These are phyloP conservation scores for Dolichopus griseipennis DNA, from an alignment of 2,888 invertebrate genomes.

Conservation along the genomic window DNA sequence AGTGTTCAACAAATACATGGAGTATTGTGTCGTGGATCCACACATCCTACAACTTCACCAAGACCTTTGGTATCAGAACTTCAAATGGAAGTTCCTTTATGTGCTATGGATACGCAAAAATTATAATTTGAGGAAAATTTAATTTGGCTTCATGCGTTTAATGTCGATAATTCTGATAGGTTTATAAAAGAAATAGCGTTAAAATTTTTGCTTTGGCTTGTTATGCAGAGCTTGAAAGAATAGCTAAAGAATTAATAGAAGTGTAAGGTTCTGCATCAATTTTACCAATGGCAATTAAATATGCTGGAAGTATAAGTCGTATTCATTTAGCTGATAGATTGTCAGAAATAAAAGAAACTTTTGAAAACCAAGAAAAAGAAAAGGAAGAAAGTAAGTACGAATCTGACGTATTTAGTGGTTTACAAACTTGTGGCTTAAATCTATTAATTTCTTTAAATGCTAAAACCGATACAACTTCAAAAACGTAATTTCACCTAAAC, in stretches of 20 bases:
- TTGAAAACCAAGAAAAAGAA: slow-evolving; percentile 29
- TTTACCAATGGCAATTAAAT: slow-evolving; percentile 77
- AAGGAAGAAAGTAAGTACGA: slow-evolving; percentile 27
- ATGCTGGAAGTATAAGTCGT: slow-evolving; percentile 69
- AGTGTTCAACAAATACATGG: slow-evolving; percentile 67
- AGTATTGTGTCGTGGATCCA: slow-evolving; percentile 78
- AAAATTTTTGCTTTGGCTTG: slow-evolving; percentile 87
- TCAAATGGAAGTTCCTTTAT: slow-evolving; percentile 65
- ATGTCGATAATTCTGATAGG: slow-evolving; percentile 56
- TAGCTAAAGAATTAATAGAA: slow-evolving; percentile 80
- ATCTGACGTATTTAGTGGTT: slow-evolving; percentile 23
- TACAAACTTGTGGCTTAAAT: slow-evolving; percentile 26
- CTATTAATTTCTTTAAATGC: slow-evolving; percentile 23
- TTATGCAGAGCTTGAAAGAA: slow-evolving; percentile 70
- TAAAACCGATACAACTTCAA: slow-evolving; percentile 13
- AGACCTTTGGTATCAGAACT: slow-evolving; percentile 73
- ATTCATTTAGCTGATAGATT: slow-evolving; percentile 72
- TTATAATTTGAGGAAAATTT: slow-evolving; percentile 68
- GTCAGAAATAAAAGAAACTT: slow-evolving; percentile 36
- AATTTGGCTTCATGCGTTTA: slow-evolving; percentile 55
- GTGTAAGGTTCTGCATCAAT: slow-evolving; percentile 68
- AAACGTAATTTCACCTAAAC: slow-evolving; percentile 26
- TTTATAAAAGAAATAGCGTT: slow-evolving; percentile 69
- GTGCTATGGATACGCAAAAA: slow-evolving; percentile 71
- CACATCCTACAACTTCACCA: slow-evolving; percentile 79